Conservation (phyloP, 2,113 vertebrate species). For the Emydura subglobosa region DNA sequence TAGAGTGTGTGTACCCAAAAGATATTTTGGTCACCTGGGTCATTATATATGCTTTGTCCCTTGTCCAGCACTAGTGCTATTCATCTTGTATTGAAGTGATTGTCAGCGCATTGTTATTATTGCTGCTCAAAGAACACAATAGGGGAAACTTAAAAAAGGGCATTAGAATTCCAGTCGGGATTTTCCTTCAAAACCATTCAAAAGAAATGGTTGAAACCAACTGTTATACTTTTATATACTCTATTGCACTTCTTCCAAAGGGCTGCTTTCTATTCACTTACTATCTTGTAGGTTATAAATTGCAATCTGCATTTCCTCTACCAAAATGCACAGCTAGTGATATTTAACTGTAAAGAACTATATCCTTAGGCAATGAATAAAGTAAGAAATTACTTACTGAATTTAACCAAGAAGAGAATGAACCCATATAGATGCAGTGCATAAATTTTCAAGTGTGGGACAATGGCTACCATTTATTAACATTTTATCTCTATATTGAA, state of each 20-base stretch:
- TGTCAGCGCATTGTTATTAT: background rate
- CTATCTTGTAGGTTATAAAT: constrained; percentile 60
- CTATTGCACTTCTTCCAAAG: background rate
- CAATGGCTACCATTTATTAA: constrained; percentile 59
- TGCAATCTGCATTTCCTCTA: constrained; percentile 51
- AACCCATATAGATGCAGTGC: constrained; percentile 28
- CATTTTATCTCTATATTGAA: constrained; percentile 64
- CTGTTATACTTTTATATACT: constrained; percentile 29
- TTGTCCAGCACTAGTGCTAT: background rate
- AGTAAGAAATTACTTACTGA: constrained; percentile 70
- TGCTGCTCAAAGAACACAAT: constrained; percentile 3
- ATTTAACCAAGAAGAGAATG: constrained; percentile 60
- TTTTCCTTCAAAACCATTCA: constrained; percentile 25
- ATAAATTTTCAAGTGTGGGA: constrained; percentile 62
- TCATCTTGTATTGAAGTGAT: background rate
- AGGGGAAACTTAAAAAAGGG: background rate
- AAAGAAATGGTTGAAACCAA: constrained; percentile 10
- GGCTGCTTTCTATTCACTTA: background rate
- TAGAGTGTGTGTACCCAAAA: background rate
- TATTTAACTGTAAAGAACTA: constrained; percentile 74
- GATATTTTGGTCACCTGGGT: background rate
- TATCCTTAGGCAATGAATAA: constrained; percentile 56
- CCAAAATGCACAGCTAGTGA: constrained; percentile 72
- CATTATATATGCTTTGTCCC: background rate
- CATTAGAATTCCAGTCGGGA: background rate